Percentiles rank a stretch among this genome's conserved stretches.
Evolutionary conservation across 2,797 vertebrate genomes (phyloP).

Genomic region (Rhinogobio ventralis): DNA sequence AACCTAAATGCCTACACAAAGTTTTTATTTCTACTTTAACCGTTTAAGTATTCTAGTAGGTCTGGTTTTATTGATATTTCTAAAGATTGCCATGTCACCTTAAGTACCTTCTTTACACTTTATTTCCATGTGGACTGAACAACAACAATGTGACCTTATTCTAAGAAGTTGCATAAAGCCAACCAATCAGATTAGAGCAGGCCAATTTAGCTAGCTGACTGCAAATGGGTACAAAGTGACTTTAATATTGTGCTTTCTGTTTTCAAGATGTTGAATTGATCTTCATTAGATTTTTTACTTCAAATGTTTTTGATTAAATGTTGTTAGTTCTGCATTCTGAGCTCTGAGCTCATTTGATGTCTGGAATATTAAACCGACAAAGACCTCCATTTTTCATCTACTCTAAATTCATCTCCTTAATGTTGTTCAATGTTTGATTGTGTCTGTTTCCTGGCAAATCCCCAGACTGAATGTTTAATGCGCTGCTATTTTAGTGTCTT

Average conservation of each 20-base stretch:
- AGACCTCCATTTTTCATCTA: not conserved
- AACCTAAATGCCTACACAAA: not conserved
- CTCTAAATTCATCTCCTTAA: constrained; percentile 20
- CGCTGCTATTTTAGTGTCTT: constrained; percentile 34
- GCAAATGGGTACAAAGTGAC: not conserved
- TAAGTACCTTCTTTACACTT: not conserved
- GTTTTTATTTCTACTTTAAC: not conserved
- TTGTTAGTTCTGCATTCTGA: not conserved
- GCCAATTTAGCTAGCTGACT: not conserved
- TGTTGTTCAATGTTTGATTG: constrained; percentile 31
- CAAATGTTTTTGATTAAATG: not conserved
- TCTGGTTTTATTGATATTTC: constrained; percentile 4
- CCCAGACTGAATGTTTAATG: constrained; percentile 28
- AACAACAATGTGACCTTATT: not conserved
- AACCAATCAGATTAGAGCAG: not conserved
- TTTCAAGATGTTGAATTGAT: not conserved
- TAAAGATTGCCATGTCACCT: not conserved
- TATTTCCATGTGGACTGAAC: not conserved
- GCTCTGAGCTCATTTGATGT: not conserved
- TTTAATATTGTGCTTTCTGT: not conserved
- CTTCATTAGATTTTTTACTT: not conserved
- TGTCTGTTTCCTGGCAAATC: not conserved
- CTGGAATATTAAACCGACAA: constrained; percentile 5
- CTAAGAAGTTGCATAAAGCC: not conserved
- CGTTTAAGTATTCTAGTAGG: no score